Evolutionary conservation across 1,140 invertebrate genomes (phyloP), one percentile per base, ranked within the genome.

Genomic region (Pygmarrhopalites habei): DNA sequence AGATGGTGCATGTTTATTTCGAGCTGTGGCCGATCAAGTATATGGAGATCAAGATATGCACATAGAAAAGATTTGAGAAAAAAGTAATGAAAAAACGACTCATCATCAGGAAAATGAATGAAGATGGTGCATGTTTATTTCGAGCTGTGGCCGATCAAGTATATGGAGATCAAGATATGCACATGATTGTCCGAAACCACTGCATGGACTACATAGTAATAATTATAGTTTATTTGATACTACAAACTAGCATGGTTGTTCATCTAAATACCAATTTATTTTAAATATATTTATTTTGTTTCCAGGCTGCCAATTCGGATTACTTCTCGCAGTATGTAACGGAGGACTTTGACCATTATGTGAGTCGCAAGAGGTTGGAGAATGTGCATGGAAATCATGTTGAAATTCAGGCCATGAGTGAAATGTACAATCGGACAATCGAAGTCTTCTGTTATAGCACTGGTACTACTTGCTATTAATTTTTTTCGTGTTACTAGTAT

Each of bases 191-290:
- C 21, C 80, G 92, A 39, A 85, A 88, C 72, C 83, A 90, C 69
- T 95, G 91, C 74, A 92, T 95, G 85, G 91, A 95, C 78, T 95
- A 95, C 72, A 90, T 95, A 79, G 89, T 92, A 78, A n/a, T n/a
- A n/a, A n/a, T n/a, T n/a, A n/a, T n/a, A 81, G 82, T 77, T 59
- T 19, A 29, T 56, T 35, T 23, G 14, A 21, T 60, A 28, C 28
- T 19, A 64, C 14, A 35, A 5, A 35, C 15, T 7, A 7, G 32
- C 15, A 35, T 35, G 32, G 5, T 7, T 35, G 32, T 35, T 5
- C 15, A 35, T 35, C 5, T 35, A 35, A 7, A 35, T 35, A 35
- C 32, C 32, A 35, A 35, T 35, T 35, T 35, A 35, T 7, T 35
- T 5, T 35, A 15, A 7, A 15, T 35, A 35, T 35, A 35, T 15